Conservation (phyloP, 2,888 invertebrate genomes). For the Eupithecia vulgata region DNA sequence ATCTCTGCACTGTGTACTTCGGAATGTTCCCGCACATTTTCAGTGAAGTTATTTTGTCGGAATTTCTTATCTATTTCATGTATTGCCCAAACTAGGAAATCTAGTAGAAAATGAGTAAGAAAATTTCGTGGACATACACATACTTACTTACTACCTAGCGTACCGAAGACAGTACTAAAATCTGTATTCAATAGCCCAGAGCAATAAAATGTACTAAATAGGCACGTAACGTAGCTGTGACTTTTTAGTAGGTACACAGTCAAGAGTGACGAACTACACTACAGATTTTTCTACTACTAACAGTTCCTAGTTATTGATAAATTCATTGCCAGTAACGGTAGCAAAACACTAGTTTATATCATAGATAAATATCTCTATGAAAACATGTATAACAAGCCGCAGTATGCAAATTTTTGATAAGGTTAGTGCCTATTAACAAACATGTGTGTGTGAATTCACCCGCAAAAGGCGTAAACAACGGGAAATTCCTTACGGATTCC, state of each 20-base stretch:
- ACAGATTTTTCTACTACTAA: not conserved
- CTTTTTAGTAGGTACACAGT: no score
- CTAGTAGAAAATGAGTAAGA: no score
- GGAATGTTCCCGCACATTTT: conserved; percentile 66
- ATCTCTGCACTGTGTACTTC: conserved; percentile 68
- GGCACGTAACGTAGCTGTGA: not conserved
- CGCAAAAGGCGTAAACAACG: conserved; percentile 39
- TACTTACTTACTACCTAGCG: no score
- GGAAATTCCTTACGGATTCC: conserved; percentile 45
- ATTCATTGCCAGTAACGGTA: not conserved
- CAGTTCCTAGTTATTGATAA: not conserved
- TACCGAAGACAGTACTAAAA: no score
- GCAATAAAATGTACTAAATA: not conserved
- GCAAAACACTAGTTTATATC: not conserved
- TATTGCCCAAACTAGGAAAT: not conserved
- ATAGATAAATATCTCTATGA: not conserved
- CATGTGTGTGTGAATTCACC: not conserved
- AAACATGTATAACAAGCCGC: not conserved
- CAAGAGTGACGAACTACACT: not conserved
- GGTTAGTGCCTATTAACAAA: not conserved
- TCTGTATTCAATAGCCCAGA: not conserved
- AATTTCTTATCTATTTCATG: conserved; percentile 8
- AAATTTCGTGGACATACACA: no score
- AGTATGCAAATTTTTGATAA: not conserved
- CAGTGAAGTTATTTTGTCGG: conserved; percentile 20